A percentile compares a stretch with the other conserved stretches of the same genome.
Evolutionary conservation across 2,113 vertebrate genomes (phyloP).

Genomic region (Phalacrocorax aristotelis): DNA sequence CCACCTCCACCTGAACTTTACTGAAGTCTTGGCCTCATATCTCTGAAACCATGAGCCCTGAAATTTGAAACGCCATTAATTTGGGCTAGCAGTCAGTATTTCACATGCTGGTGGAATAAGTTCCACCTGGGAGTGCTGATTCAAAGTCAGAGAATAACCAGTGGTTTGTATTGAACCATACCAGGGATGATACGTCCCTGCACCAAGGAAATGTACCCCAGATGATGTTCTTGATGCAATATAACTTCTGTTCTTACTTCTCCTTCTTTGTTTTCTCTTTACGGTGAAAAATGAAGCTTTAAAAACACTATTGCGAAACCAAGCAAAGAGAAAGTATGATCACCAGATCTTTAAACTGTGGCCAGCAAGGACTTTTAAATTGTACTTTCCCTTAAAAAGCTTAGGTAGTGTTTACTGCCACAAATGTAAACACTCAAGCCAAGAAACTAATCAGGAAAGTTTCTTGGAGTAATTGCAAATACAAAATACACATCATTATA

Average conservation of each 20-base stretch:
- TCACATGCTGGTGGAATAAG: neutral
- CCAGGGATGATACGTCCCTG: neutral
- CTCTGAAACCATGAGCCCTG: neutral
- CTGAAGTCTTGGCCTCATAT: neutral
- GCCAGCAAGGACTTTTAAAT: neutral
- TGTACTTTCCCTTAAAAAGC: neutral
- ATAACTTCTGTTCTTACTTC: neutral
- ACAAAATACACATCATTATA: neutral
- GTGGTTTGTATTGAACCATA: neutral
- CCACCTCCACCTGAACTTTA: neutral
- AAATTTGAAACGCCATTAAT: neutral
- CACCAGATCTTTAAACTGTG: neutral
- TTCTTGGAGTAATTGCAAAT: neutral
- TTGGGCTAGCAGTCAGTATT: neutral
- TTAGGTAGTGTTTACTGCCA: neutral
- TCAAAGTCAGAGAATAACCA: neutral
- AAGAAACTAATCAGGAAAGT: neutral
- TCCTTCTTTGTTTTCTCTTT: neutral
- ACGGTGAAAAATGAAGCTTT: no score
- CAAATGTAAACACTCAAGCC: neutral
- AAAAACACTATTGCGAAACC: no score
- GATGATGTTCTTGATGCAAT: neutral
- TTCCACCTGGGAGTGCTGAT: neutral
- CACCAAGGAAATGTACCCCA: neutral
- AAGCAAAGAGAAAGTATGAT: neutral